phyloP scores from a whole-genome alignment of 2,113 vertebrate genomes.

The Ifrita kowaldi region DNA sequence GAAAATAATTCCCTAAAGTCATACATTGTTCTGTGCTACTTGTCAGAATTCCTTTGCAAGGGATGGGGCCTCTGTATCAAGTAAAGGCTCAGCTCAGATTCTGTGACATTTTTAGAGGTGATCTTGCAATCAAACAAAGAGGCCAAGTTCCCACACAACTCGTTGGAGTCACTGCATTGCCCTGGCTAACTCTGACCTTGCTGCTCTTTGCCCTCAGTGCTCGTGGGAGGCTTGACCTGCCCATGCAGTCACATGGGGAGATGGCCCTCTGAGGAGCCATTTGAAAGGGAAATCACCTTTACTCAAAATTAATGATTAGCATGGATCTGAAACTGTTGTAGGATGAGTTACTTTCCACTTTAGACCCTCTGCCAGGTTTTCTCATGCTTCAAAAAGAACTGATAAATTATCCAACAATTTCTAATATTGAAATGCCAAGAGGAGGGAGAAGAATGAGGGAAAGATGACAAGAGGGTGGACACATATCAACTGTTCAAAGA shows the following conservation, averaged over 20 bases:
- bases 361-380: conserved; percentile 5
- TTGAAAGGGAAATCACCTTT: not conserved
- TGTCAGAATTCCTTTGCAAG: not conserved
- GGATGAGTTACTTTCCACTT: not conserved
- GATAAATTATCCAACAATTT: conserved; percentile 36
- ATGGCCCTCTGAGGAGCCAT: not conserved
- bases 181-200: not conserved
- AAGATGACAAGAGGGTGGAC: conserved; percentile 8
- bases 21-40: not conserved
- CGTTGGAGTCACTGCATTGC: not conserved
- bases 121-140: not conserved
- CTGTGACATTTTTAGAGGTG: not conserved
- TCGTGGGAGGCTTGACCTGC: not conserved
- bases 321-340: not conserved
- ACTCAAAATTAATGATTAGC: not conserved
- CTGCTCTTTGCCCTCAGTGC: not conserved
- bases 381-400: not conserved
- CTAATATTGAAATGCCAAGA: conserved; percentile 26
- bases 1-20: not conserved
- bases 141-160: not conserved
- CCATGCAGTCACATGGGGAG: not conserved
- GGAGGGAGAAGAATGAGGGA: not conserved
- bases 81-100: not conserved
- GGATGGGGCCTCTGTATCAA: not conserved
- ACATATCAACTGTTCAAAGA: not conserved